Percentiles rank a stretch among this genome's conserved stretches.
These are phyloP conservation scores for Ferdinandea cuprea DNA, from an alignment of 2,888 invertebrate genomes.

Conservation along the genomic window DNA sequence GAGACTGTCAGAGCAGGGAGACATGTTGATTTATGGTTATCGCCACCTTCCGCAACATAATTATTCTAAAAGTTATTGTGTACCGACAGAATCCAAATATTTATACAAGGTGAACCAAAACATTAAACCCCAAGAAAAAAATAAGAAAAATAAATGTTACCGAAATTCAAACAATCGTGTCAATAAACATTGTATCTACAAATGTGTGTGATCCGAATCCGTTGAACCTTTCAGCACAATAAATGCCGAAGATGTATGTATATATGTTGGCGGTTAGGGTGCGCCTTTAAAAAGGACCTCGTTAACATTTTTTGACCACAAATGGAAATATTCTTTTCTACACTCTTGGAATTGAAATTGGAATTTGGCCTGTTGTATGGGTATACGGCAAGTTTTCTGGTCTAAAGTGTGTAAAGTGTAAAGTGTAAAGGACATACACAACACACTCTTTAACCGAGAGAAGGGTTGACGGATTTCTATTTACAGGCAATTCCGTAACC, in stretches of 20 bases:
- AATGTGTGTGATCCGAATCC: not conserved
- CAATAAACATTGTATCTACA: not conserved
- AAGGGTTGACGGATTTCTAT: constrained; percentile 51
- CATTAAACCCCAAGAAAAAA: not conserved
- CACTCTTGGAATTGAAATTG: not conserved
- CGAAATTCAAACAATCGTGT: constrained; percentile 5
- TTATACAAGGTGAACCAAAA: not conserved
- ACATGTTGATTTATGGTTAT: constrained; percentile 11
- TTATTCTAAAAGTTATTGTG: not conserved
- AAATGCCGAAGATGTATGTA: not conserved
- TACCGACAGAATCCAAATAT: not conserved
- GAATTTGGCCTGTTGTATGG: not conserved
- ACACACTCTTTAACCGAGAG: constrained; percentile 1
- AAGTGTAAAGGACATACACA: constrained; percentile 2
- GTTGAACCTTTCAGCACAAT: not conserved
- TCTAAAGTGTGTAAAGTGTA: constrained; percentile 14
- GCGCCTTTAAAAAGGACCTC: not conserved
- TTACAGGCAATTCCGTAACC: constrained; percentile 40
- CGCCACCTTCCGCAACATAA: not conserved
- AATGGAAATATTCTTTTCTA: constrained; percentile 9
- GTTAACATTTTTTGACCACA: constrained; percentile 39
- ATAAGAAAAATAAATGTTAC: not conserved
- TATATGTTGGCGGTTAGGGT: not conserved
- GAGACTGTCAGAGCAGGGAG: not conserved
- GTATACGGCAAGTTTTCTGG: too few species aligned